Percentiles rank a stretch among this genome's conserved stretches.
Conservation (phyloP, 2,113 vertebrate genomes). For the Oreochromis aureus region DNA sequence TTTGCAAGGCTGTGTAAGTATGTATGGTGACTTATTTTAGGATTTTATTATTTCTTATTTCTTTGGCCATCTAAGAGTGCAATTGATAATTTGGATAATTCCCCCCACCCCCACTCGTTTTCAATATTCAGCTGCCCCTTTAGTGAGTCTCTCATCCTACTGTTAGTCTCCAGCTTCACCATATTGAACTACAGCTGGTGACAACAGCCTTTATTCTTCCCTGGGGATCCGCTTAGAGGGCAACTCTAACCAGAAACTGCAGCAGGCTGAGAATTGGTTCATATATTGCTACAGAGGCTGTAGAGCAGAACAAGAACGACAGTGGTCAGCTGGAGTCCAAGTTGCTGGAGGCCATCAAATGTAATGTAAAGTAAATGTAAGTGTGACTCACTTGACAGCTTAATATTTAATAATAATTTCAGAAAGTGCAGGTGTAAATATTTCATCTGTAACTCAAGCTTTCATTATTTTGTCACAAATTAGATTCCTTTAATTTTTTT, state of each 20-base stretch:
- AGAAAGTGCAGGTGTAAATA: neutral
- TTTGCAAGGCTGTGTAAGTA: neutral
- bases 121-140: neutral
- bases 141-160: neutral
- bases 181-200: neutral
- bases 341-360: neutral
- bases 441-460: neutral
- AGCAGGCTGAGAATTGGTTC: neutral
- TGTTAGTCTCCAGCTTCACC: neutral
- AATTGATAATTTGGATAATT: neutral
- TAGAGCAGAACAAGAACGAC: neutral
- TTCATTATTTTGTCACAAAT: neutral
- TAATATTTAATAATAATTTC: neutral
- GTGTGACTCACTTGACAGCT: neutral
- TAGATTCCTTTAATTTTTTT: neutral
- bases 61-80: neutral
- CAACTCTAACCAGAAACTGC: neutral
- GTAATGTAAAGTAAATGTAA: neutral
- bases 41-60: neutral
- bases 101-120: neutral
- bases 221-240: neutral
- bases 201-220: neutral
- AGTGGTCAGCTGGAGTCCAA: neutral
- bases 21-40: neutral
- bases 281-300: neutral